Percentiles rank a stretch among this genome's conserved stretches.
These are phyloP conservation scores for Dasypolia templi DNA, from an alignment of 2,888 invertebrate species.

Conservation along the genomic window DNA sequence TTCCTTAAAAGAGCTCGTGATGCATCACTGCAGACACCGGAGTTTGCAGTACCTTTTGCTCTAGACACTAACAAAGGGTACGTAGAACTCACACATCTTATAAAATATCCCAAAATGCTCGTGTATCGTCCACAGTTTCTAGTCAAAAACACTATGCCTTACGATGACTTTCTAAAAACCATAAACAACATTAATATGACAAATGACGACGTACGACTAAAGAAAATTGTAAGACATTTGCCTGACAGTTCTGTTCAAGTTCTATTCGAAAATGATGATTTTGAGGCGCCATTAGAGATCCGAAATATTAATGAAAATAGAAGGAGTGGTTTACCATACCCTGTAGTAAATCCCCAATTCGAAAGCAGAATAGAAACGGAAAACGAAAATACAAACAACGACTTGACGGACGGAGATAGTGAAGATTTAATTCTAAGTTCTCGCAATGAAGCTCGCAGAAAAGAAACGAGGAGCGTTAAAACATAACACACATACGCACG, in stretches of 20 bases:
- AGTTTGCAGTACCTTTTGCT: conserved; percentile 47
- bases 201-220: conserved; percentile 45
- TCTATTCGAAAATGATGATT: conserved; percentile 56
- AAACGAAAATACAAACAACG: conserved; percentile 19
- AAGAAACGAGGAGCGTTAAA: too few species aligned
- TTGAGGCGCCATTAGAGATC: conserved; percentile 48
- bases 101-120: conserved; percentile 60
- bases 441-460: conserved; percentile 1
- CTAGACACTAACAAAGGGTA: conserved; percentile 52
- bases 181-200: conserved; percentile 40
- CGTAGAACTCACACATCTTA: conserved; percentile 59
- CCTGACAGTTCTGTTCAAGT: conserved; percentile 44
- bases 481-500: too few species aligned
- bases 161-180: conserved; percentile 55
- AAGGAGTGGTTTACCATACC: conserved; percentile 4
- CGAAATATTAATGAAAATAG: conserved; percentile 39
- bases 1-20: conserved; percentile 53
- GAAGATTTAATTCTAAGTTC: neutral
- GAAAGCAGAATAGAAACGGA: neutral
- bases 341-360: neutral
- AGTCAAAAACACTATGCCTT: conserved; percentile 57
- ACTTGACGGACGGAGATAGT: neutral
- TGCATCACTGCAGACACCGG: conserved; percentile 42
- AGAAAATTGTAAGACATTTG: conserved; percentile 60
- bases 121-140: conserved; percentile 61